These are phyloP conservation scores for Eurois occulta DNA, from an alignment of 2,888 invertebrate species.

Conservation along the genomic window DNA sequence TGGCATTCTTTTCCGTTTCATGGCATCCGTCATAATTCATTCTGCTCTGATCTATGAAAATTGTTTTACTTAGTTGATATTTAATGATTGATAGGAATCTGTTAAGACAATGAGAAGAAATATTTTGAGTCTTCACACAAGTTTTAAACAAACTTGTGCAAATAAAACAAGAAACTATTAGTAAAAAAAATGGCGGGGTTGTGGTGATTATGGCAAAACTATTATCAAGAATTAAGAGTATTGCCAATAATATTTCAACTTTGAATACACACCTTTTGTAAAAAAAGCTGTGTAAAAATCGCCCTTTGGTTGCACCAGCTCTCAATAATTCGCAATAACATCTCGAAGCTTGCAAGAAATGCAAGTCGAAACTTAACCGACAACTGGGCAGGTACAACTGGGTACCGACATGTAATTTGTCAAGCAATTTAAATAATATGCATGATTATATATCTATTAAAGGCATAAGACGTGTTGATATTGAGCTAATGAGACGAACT, in stretches of 20 bases:
- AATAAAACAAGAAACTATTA: not conserved
- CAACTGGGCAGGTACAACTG: slow-evolving; percentile 86
- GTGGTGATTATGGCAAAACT: not conserved
- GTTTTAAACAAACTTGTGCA: not conserved
- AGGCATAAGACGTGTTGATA: slow-evolving; percentile 88
- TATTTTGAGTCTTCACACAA: not conserved
- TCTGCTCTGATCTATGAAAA: not conserved
- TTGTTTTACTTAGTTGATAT: not conserved
- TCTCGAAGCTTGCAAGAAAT: slow-evolving; percentile 83
- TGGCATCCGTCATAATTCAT: not conserved
- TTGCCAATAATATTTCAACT: not conserved
- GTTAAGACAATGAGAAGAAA: not conserved
- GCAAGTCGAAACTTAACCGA: slow-evolving; percentile 86
- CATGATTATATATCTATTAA: slow-evolving; percentile 90
- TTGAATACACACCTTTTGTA: not conserved
- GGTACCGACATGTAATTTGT: slow-evolving; percentile 88
- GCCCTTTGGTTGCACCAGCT: slow-evolving; percentile 69
- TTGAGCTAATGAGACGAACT: slow-evolving; percentile 86
- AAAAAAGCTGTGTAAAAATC: not conserved
- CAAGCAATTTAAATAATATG: slow-evolving; percentile 90
- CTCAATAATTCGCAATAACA: slow-evolving; percentile 72
- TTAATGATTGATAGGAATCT: not conserved
- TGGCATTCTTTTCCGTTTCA: slow-evolving; percentile 1
- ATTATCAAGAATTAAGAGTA: not conserved
- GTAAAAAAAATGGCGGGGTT: not conserved